Percentiles rank a stretch among this genome's conserved stretches.
Conservation (phyloP, 2,797 vertebrate species). For the Poecilia gillii region DNA sequence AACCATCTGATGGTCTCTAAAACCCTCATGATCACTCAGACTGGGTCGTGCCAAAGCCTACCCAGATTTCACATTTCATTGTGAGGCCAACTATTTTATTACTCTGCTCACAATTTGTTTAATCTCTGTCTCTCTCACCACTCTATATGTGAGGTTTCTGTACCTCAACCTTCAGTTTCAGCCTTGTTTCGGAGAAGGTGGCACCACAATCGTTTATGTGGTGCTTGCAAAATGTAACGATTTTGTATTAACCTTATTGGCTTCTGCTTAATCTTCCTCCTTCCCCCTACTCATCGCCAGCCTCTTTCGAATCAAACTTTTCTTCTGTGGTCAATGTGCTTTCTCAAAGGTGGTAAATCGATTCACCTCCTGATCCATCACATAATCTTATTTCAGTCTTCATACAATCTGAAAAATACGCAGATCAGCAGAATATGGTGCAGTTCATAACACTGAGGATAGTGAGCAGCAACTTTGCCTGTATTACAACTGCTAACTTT, state of each 20-base stretch:
- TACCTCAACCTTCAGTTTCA: background rate
- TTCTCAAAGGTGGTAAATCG: background rate
- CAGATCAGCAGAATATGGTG: background rate
- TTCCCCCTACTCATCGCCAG: background rate
- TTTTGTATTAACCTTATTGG: background rate
- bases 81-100: background rate
- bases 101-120: background rate
- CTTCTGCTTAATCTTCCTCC: background rate
- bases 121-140: background rate
- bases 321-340: background rate
- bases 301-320: background rate
- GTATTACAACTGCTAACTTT: background rate
- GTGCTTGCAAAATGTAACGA: background rate
- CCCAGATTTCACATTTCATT: background rate
- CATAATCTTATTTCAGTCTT: background rate
- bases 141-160: background rate
- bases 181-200: background rate
- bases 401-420: background rate
- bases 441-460: background rate
- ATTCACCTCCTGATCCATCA: background rate
- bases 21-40: background rate
- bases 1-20: background rate
- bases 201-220: background rate
- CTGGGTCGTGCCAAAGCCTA: background rate
- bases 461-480: background rate